Evolutionary conservation across 2,797 vertebrate genomes (phyloP), one percentile per base, ranked within the genome.

Genomic region (Perodicticus potto): DNA sequence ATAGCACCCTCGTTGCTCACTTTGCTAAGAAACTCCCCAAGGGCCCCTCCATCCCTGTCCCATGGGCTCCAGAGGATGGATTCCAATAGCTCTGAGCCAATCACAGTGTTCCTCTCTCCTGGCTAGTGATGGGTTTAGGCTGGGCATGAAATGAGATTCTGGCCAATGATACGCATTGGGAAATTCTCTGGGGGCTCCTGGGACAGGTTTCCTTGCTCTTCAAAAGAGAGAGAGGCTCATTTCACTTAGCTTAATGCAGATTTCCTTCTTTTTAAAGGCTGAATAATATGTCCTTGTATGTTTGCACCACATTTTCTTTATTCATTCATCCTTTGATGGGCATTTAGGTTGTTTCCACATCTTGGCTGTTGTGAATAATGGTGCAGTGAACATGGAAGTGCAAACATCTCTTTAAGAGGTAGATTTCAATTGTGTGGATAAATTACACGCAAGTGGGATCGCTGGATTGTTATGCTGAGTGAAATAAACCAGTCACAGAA

Each of bases 361-460:
- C 37, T 16, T 3, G 45, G 69, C 65, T 49, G 0, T 1, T 57
- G 8, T 13, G 67, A 59, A 4, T 12, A 9, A 23, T 0, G 13
- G 8, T 8, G 65, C 72, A 8, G 0, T 7, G 82, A n/a, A 3
- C 27, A 0, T 1, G 17, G 37, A 65, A 6, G 9, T 0, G 22
- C 55, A 6, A 7, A 1, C 7, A 7, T 9, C 57, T 40, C 55
- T 45, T 32, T 9, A 29, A 43, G 37, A 78, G 29, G 40, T 49
- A 53, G 81, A 61, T 69, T 81, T 49, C 67, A n/a, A 0, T 80
- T 49, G 22, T 81, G 81, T 10, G 49, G 65, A 17, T 40, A 13
- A 13, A 74, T n/a, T 29, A 29, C 20, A 1, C 16, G 29, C 27
- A 61, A 70, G 59, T 32, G 34, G 72, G 45, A 22, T 49, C 32